Percentiles rank a stretch among this genome's conserved stretches.
Evolutionary conservation across 2,888 invertebrate genomes (phyloP).

Genomic region (Sphecodes monilicornis): DNA sequence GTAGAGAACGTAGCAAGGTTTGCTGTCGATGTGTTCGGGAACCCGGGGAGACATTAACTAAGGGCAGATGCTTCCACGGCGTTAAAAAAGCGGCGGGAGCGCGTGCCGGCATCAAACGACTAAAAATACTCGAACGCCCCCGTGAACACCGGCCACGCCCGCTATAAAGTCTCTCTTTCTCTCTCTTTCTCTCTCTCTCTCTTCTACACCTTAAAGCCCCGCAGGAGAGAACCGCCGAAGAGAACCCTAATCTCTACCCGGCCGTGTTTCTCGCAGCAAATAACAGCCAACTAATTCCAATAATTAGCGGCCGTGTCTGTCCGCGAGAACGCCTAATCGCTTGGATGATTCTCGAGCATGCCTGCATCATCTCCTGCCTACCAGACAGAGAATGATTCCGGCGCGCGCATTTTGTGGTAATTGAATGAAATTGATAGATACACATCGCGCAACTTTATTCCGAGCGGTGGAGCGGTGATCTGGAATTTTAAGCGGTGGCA

Average conservation of each 20-base stretch:
- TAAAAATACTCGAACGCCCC: constrained; percentile 81
- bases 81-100: constrained; percentile 71
- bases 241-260: constrained; percentile 62
- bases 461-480: neutral
- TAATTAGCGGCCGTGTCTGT: constrained; percentile 69
- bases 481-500: no score
- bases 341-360: neutral
- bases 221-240: constrained; percentile 27
- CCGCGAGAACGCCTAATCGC: constrained; percentile 25
- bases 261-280: constrained; percentile 62
- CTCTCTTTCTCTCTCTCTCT: constrained; percentile 29
- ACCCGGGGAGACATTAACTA: constrained; percentile 64
- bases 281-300: constrained; percentile 70
- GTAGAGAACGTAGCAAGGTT: neutral
- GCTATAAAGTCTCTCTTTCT: constrained; percentile 76
- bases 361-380: neutral
- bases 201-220: constrained; percentile 54
- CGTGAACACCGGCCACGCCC: constrained; percentile 79
- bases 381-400: neutral
- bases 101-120: constrained; percentile 74
- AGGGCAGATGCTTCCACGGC: constrained; percentile 74
- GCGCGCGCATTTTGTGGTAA: neutral
- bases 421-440: constrained; percentile 8
- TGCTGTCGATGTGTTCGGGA: constrained; percentile 14
- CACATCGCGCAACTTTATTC: neutral